Conservation (phyloP, 2,113 vertebrate genomes). For the Bubalus kerabau region DNA sequence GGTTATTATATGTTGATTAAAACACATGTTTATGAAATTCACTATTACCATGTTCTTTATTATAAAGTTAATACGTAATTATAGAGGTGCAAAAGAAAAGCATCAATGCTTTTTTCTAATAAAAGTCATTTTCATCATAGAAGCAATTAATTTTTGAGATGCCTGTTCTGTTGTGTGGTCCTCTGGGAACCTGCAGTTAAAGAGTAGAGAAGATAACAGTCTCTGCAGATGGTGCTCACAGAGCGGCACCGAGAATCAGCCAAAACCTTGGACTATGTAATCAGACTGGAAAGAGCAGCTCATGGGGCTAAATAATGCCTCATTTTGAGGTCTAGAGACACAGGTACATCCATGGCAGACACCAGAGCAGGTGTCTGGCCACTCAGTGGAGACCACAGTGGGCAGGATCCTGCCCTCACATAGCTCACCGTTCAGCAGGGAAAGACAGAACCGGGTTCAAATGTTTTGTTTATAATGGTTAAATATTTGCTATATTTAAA, state of each 20-base stretch:
- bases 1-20: neutral
- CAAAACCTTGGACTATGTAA: neutral
- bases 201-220: neutral
- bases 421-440: neutral
- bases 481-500: constrained; percentile 51
- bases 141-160: constrained; percentile 29
- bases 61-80: neutral
- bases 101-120: neutral
- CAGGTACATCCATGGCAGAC: neutral
- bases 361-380: neutral
- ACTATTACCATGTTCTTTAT: neutral
- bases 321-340: neutral
- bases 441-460: neutral
- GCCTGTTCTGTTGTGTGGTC: neutral
- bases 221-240: constrained; percentile 10
- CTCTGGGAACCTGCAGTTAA: neutral
- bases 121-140: neutral
- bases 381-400: neutral
- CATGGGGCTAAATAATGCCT: neutral
- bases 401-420: neutral
- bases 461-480: constrained; percentile 26
- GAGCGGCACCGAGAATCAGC: neutral
- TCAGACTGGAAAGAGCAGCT: neutral
- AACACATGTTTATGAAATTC: neutral
- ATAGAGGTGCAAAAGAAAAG: neutral